These are phyloP conservation scores for Meandrina meandrites DNA, from an alignment of 92 coral and sea anemone genomes.

Conservation along the genomic window DNA sequence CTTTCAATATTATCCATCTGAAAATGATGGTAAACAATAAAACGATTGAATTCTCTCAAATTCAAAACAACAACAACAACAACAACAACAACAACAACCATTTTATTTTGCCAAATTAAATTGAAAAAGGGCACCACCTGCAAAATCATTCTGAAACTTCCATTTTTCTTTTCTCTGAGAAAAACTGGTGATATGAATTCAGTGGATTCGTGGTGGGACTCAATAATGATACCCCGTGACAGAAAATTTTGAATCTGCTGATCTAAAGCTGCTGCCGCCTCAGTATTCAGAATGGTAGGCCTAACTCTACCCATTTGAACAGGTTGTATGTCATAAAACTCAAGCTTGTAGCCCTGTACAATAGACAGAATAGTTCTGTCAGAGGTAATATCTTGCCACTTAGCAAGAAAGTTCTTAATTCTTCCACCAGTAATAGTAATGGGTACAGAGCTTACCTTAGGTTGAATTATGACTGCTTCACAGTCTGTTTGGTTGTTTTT, in stretches of 20 bases:
- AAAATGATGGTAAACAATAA: constrained; percentile 22
- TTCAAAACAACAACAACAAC: too few species aligned
- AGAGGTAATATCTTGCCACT: constrained; percentile 43
- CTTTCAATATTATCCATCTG: constrained; percentile 31
- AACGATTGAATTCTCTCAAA: constrained; percentile 28
- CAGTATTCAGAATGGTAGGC: constrained; percentile 22
- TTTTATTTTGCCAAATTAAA: too few species aligned
- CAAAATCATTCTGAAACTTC: constrained; percentile 30
- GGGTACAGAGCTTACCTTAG: constrained; percentile 31
- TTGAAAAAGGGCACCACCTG: too few species aligned
- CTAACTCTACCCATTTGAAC: constrained; percentile 16
- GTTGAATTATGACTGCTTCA: constrained; percentile 31
- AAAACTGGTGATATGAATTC: constrained; percentile 30
- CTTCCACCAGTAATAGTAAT: constrained; percentile 35
- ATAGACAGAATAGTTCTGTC: constrained; percentile 43
- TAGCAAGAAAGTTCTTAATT: constrained; percentile 30
- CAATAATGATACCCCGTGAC: constrained; percentile 5
- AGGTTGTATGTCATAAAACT: constrained; percentile 35
- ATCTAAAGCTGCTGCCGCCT: constrained; percentile 4
- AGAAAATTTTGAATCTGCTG: constrained; percentile 19
- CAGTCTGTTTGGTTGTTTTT: constrained; percentile 30
- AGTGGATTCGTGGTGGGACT: constrained; percentile 8
- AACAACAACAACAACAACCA: too few species aligned
- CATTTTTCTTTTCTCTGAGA: constrained; percentile 27
- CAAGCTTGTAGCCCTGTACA: constrained; percentile 43